Evolutionary conservation across 2,888 invertebrate genomes (phyloP), one percentile per base, ranked within the genome.

Genomic region (Ceramica pisi): DNA sequence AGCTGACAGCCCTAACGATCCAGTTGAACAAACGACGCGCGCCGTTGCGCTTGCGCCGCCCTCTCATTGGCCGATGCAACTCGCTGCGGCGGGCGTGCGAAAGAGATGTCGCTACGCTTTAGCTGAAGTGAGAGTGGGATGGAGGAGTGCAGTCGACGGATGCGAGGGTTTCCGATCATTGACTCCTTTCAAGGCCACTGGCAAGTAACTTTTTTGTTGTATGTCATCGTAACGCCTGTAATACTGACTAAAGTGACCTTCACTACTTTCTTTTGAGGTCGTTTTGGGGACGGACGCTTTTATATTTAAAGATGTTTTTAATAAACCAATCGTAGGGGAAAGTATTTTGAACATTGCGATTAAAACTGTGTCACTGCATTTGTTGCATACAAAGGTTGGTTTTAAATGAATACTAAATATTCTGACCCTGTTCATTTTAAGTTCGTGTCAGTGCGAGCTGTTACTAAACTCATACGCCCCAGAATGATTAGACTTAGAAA

Each of bases 121-220:
- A 59, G 61, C 68, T 23, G 73, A 76, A 55, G 92, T 73, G 74
- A 67, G 92, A 94, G 86, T 62, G 92, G 82, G 93, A 92, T 69
- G 77, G 88, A 38, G 23, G 82, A 88, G 82, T 93, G 93, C 94
- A 93, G 86, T 90, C 92, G 92, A 88, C 95, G 95, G 95, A 94
- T 94, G 94, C 94, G 91, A 95, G 94, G 94, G 95, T 92, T 92
- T 89, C 92, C 95, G 95, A 94, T 91, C 95, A 93, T 94, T 96
- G 95, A 95, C 95, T 95, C 88, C 91, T 90, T 89, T 92, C 95
- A 95, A 96, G 95, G 95, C 94, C 95, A 94, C 87, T 88, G 86
- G 80, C 92, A 88, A 92, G 93, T 91, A 83, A 90, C 90, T 93
- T 94, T 94, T 94, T 94, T 83, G 90, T 94, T 89, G 87, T 89